Evolutionary conservation across 2,888 invertebrate species (phyloP), one percentile per base, ranked within the genome.

Genomic region (Horisme vitalbata): DNA sequence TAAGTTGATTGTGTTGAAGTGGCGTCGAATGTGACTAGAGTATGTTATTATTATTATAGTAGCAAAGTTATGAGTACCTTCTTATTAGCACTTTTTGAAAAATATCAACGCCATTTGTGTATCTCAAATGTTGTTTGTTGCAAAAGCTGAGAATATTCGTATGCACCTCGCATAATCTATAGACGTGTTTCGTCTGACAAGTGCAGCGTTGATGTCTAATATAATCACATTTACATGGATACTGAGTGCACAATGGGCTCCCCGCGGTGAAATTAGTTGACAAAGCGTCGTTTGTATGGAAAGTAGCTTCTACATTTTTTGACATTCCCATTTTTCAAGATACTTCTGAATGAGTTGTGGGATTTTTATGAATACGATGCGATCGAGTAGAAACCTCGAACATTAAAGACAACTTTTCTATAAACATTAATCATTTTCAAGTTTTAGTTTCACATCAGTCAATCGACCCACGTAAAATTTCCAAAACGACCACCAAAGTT

Each of bases 211-310:
- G 45, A 55, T 55, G 57, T 52, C 48, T 59, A 61, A 61, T 58
- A 56, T 61, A 51, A 43, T 50, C 50, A 60, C 53, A 70, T 71
- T 63, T n/a, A n/a, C n/a, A n/a, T n/a, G n/a, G n/a, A n/a, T n/a
- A n/a, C n/a, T n/a, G 49, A 55, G 49, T 49, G 46, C 48, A 55
- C 57, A 57, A 55, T 56, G 56, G 61, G 53, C 52, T 53, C 52
- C 28, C 56, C 48, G 38, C 48, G 52, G 41, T 32, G 27, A 41
- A 45, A 45, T 45, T 45, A 56, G 54, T 45, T 56, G 60, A 2
- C 59, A 58, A 51, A 55, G 41, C 44, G 34, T 59, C 61, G 61
- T 72, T 61, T 68, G 61, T 65, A 72, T 72, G 70, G 53, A 65
- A 65, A 72, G 64, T 55, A 39, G 35, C 28, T 27, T 33, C 36